Evolutionary conservation across 2,888 invertebrate species (phyloP), one percentile per base, ranked within the genome.

Genomic region (Mimumesa dahlbomi): DNA sequence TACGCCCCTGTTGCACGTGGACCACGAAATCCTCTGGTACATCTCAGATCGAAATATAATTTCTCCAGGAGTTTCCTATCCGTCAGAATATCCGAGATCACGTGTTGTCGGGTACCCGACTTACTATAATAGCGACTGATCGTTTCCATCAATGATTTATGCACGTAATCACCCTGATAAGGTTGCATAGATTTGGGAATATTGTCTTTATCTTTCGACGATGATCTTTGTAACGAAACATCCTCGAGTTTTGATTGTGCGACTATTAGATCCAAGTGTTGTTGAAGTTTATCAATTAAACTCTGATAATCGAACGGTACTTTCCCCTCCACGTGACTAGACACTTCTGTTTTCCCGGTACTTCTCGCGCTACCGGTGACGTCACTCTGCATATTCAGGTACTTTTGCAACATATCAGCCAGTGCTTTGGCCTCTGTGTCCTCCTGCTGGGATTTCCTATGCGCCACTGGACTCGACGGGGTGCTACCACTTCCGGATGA

Each of bases 41-140:
- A 93, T 73, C 94, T 91, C 77, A 94, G 90, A 83, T 94, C 94
- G 85, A 94, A 94, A 84, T 94, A 94, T 25, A 94, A 90, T 86
- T 93, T 94, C 87, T 94, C 95, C 54, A 96, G 90, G 21, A 94
- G 91, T 83, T 93, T 93, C 80, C 95, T 92, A 87, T 96, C 94
- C 7, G 94, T 94, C 54, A 95, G 89, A 52, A 95, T 91, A 82
- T 94, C 94, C 54, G 94, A 93, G 77, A 95, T 93, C 62, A 95
- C 93, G 86, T 92, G 92, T 73, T 95, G 93, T 62, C 94, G 91
- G 82, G 93, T 93, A 0, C 92, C 90, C 11, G 93, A 92, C 76
- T 93, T 92, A 73, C 92, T 91, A 85, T 93, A 94, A 83, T 94
- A 94, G 71, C 94, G 91, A 77, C 93, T 91, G 13, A 94, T 90